Evolutionary conservation across 2,888 invertebrate species (phyloP).

Genomic region (Isoperla grammatica): DNA sequence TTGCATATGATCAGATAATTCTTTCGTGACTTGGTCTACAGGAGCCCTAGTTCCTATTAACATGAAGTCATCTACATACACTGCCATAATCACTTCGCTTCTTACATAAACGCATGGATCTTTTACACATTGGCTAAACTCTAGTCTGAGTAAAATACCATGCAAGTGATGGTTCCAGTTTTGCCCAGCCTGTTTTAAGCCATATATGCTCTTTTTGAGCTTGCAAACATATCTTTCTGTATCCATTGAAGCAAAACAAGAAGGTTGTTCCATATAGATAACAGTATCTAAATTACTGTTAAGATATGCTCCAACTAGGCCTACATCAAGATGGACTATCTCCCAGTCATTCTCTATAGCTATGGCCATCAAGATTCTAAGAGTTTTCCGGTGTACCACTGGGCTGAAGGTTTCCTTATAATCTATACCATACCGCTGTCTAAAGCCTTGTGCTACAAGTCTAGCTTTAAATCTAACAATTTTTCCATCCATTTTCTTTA

Average conservation of each 20-base stretch:
- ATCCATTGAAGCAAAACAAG: constrained; percentile 4
- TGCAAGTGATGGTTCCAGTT: constrained; percentile 7
- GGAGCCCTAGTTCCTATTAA: too few species aligned
- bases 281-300: constrained; percentile 10
- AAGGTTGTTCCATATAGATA: constrained; percentile 15
- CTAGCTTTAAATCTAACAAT: not conserved
- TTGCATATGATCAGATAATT: too few species aligned
- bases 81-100: too few species aligned
- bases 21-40: too few species aligned
- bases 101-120: constrained; percentile 10
- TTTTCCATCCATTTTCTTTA: not conserved
- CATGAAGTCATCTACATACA: too few species aligned
- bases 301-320: constrained; percentile 7
- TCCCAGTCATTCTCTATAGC: constrained; percentile 3
- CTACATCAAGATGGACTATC: constrained; percentile 9
- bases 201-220: not conserved
- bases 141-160: constrained; percentile 5
- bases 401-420: not conserved
- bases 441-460: constrained; percentile 7
- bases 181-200: not conserved
- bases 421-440: too few species aligned
- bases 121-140: constrained; percentile 1
- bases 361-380: constrained; percentile 11
- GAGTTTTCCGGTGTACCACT: too few species aligned
- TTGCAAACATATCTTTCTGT: constrained; percentile 3